Evolutionary conservation across 1,140 invertebrate genomes (phyloP).

Genomic region (Parasteatoda tepidariorum): DNA sequence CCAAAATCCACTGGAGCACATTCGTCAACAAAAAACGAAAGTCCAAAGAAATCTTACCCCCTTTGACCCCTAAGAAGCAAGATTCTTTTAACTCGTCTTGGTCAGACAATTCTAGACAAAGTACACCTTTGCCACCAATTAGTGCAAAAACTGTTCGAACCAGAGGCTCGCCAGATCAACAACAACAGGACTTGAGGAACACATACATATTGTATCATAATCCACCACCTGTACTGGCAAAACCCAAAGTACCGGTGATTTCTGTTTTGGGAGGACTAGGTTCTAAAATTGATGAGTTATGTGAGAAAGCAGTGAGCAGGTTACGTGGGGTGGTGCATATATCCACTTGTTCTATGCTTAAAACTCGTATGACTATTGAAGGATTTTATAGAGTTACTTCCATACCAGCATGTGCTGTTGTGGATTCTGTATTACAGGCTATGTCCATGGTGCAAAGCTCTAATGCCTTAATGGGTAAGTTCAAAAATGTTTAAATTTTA

Average conservation of each 20-base stretch:
- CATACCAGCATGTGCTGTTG: conserved; percentile 48
- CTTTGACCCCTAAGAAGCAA: conserved; percentile 42
- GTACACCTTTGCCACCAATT: conserved; percentile 50
- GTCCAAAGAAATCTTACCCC: conserved; percentile 37
- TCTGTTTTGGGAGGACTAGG: conserved; percentile 47
- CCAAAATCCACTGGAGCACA: conserved; percentile 53
- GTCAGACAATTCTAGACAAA: conserved; percentile 41
- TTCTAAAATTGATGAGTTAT: conserved; percentile 38
- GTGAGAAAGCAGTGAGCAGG: conserved; percentile 29
- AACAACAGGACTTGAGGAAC: conserved; percentile 34
- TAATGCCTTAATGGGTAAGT: conserved; percentile 35
- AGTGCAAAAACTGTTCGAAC: conserved; percentile 16
- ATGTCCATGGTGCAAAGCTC: conserved; percentile 57
- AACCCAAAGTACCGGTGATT: conserved; percentile 37
- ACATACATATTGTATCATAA: conserved; percentile 53
- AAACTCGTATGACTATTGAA: conserved; percentile 53
- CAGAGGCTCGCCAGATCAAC: not conserved
- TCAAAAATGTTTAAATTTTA: too few relatives aligned
- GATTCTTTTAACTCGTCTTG: conserved; percentile 21
- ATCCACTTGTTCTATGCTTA: conserved; percentile 50
- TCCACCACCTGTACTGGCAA: conserved; percentile 32
- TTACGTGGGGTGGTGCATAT: conserved; percentile 45
- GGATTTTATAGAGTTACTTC: conserved; percentile 48
- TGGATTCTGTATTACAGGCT: conserved; percentile 49
- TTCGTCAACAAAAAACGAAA: conserved; percentile 56